Base-by-base conservation (phyloP, 2,797 vertebrate genomes). In the Tenualosa thibaudeaui region DNA sequence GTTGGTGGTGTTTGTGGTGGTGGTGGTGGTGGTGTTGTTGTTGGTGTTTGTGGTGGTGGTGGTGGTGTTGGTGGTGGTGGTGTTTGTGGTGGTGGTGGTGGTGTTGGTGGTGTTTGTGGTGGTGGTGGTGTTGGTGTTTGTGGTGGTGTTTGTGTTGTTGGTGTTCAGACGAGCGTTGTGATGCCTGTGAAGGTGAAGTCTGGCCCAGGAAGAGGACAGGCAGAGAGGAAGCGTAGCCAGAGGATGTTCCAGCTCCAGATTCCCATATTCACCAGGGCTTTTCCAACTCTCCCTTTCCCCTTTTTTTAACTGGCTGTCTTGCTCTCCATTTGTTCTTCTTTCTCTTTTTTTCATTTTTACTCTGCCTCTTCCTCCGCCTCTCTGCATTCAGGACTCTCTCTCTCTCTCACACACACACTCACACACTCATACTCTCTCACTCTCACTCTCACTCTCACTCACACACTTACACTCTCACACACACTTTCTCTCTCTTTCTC, bases 391-490 rank as follows among this genome's bases (percentile, higher is more conserved):
- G 8, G 17, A 19, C 60, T 65, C 1, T 58, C 56, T 49, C 54
- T 58, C 54, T 22, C 17, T 58, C 54, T 58, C 19, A n/a, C n/a
- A n/a, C 82, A 81, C 71, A 84, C 84, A 87, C 88, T 81, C 71
- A 58, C 40, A 31, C 82, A 84, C 82, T 84, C 58, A 24, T 5
- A 62, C 31, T 31, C 31, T 31, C 31, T 31, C 31, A 0, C 31
- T n/a, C n/a, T n/a, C n/a, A n/a, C n/a, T n/a, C n/a, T n/a, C n/a
- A n/a, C n/a, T n/a, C n/a, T n/a, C n/a, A n/a, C n/a, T 49, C 82
- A 81, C 71, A 84, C 84, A 87, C 88, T 81, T 58, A 58, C 40
- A 31, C 82, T 83, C 82, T 84, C 58, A 24, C n/a, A 62, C 58
- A 24, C 58, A 24, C 58, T 8, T 1, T 31, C 31, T 31, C 31